Conservation (phyloP, 1,140 invertebrate species). For the Ooceraea biroi region DNA sequence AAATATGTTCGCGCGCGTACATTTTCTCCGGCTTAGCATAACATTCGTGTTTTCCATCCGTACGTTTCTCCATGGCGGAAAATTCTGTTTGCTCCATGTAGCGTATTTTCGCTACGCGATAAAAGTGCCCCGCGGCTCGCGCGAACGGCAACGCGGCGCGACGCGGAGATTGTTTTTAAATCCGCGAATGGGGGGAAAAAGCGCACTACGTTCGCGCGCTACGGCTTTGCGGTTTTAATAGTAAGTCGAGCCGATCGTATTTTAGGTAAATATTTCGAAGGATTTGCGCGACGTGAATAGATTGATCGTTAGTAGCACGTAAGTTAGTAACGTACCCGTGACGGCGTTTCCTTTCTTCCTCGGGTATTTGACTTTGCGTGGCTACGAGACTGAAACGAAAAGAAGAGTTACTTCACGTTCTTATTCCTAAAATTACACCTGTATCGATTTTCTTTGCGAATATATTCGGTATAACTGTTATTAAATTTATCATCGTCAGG, state of each 20-base stretch:
- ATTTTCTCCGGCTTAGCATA: slow-evolving; percentile 49
- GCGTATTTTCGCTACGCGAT: slow-evolving; percentile 58
- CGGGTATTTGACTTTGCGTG: too few species aligned
- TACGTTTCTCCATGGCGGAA: slow-evolving; percentile 56
- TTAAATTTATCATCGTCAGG: too few species aligned
- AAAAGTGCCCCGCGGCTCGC: slow-evolving; percentile 61
- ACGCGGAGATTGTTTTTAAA: slow-evolving; percentile 60
- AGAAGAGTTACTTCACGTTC: too few species aligned
- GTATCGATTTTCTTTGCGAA: too few species aligned
- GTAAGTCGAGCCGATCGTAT: slow-evolving; percentile 55
- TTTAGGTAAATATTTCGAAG: slow-evolving; percentile 45
- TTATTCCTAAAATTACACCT: too few species aligned
- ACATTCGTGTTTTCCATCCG: slow-evolving; percentile 56
- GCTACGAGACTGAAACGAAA: too few species aligned
- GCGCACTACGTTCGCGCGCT: not conserved
- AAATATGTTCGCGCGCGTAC: slow-evolving; percentile 51
- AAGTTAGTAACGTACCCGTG: slow-evolving; percentile 32
- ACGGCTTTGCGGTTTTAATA: slow-evolving; percentile 58
- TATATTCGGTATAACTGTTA: too few species aligned
- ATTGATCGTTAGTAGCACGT: slow-evolving; percentile 29
- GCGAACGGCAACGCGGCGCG: slow-evolving; percentile 15
- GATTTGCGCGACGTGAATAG: slow-evolving; percentile 27
- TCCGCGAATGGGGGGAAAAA: slow-evolving; percentile 29
- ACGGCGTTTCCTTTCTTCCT: not conserved
- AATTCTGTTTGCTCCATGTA: slow-evolving; percentile 52